These are phyloP conservation scores for Campoplex capitator DNA, from an alignment of 2,888 invertebrate genomes.

Conservation along the genomic window DNA sequence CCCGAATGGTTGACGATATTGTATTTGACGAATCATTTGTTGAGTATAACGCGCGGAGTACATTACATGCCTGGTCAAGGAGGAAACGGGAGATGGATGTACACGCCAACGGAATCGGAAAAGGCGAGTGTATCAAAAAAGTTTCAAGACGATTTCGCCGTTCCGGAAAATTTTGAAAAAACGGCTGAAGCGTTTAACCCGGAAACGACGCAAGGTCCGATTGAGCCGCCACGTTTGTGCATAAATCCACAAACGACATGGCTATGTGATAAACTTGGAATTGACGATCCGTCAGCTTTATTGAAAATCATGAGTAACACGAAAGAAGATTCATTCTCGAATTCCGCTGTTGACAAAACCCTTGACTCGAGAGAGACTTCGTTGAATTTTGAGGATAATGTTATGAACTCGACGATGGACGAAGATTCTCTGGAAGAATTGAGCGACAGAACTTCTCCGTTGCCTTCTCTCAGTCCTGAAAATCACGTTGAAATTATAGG, in stretches of 20 bases:
- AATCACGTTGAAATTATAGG: not conserved
- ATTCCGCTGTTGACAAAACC: slow-evolving; percentile 37
- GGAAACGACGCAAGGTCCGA: slow-evolving; percentile 76
- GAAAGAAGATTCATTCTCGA: slow-evolving; percentile 43
- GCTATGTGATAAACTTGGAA: slow-evolving; percentile 89
- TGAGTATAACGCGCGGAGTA: slow-evolving; percentile 89
- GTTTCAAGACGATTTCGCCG: slow-evolving; percentile 88
- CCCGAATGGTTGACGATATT: slow-evolving; percentile 97
- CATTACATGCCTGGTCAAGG: slow-evolving; percentile 94
- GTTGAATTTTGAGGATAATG: slow-evolving; percentile 41
- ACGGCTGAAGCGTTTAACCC: slow-evolving; percentile 89
- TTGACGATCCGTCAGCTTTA: slow-evolving; percentile 93
- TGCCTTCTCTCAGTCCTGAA: slow-evolving; percentile 62
- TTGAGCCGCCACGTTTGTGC: slow-evolving; percentile 81
- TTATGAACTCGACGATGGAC: slow-evolving; percentile 69
- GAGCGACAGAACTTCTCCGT: slow-evolving; percentile 54
- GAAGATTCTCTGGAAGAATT: slow-evolving; percentile 63
- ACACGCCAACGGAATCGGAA: slow-evolving; percentile 91
- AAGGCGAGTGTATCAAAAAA: slow-evolving; percentile 87
- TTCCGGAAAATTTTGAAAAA: slow-evolving; percentile 92
- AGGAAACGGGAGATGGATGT: slow-evolving; percentile 89
- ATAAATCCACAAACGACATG: slow-evolving; percentile 89
- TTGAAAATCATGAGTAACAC: slow-evolving; percentile 80
- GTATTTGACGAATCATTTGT: slow-evolving; percentile 94
- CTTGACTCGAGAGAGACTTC: slow-evolving; percentile 48